Percentiles rank a stretch among this genome's conserved stretches.
These are phyloP conservation scores for Caenorhabditis japonica DNA, from an alignment of 2,888 invertebrate genomes.

Conservation along the genomic window DNA sequence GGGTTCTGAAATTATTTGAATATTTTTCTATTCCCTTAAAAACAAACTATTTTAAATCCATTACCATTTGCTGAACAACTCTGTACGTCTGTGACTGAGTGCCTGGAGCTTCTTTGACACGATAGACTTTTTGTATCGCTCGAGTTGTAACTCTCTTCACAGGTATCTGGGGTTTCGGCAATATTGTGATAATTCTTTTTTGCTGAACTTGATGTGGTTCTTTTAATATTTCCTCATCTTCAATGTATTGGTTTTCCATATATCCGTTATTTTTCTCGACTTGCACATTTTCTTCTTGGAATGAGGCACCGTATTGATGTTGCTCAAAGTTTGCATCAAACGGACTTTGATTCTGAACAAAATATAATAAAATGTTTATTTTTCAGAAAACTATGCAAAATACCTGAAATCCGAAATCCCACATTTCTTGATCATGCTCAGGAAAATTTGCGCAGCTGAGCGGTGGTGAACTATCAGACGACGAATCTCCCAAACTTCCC, in stretches of 20 bases:
- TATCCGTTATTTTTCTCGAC: background rate
- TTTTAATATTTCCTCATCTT: background rate
- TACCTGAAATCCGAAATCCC: slow-evolving; percentile 44
- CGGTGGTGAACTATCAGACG: slow-evolving; percentile 47
- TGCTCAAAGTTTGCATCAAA: slow-evolving; percentile 5
- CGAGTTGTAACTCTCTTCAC: slow-evolving; percentile 3
- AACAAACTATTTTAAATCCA: too few species aligned
- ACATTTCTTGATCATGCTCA: slow-evolving; percentile 41
- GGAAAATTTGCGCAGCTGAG: slow-evolving; percentile 36
- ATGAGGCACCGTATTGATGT: background rate
- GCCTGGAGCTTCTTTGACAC: slow-evolving; percentile 7
- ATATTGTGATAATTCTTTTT: slow-evolving; percentile 4
- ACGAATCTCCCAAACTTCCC: slow-evolving; percentile 38
- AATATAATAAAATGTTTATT: background rate
- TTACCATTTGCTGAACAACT: slow-evolving; percentile 11
- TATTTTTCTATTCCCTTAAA: too few species aligned
- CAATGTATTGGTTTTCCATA: background rate
- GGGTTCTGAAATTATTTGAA: background rate
- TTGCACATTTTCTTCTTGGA: slow-evolving; percentile 13
- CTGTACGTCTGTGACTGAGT: slow-evolving; percentile 1
- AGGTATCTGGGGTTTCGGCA: background rate
- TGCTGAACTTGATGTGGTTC: background rate
- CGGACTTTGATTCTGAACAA: slow-evolving; percentile 25
- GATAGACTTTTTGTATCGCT: slow-evolving; percentile 29
- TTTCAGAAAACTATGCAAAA: background rate